Evolutionary conservation across 2,888 invertebrate species (phyloP), one percentile per base, ranked within the genome.

Genomic region (Cataglyphis livida): DNA sequence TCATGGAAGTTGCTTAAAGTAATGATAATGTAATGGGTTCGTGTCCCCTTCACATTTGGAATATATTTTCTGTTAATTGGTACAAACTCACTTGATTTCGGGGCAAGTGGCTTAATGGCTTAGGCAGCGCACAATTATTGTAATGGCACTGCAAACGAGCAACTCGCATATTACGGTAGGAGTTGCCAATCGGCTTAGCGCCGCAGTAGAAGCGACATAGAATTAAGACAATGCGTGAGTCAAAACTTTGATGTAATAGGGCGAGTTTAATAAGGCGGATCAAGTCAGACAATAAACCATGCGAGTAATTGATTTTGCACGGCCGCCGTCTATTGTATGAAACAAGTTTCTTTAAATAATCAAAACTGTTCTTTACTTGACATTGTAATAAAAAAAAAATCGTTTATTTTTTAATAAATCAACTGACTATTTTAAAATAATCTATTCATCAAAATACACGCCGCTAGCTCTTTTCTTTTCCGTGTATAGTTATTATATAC

Each of bases 61-160:
- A 44, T 48, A 79, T 61, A 79, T 61, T 79, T 79, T 48, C 78
- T 59, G 25, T 44, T 79, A 79, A 79, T 79, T 79, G 44, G 35
- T 25, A 12, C 44, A 44, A 78, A 70, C 44, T 70, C 70, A 21
- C 59, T 71, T 79, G 71, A 61, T 79, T 71, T 79, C 32, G 41
- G 32, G 1, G 44, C 71, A 74, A 75, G 51, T 64, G 18, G 81
- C 51, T 81, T 81, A 81, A 81, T 74, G 74, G 74, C 81, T 74
- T 51, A 62, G 74, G 75, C n/a, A 32, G 62, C 41, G 59, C 81
- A 35, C 74, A 74, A 81, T 81, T 81, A 81, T 81, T 74, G 64
- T 62, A 81, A 81, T 81, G 54, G 81, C 38, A 38, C 51, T 44
- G 81, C 75, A 64, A 81, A 64, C 75, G 64, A 51, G 51, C 35